Conservation (phyloP, 2,888 invertebrate genomes). For the Abrostola triplasia region DNA sequence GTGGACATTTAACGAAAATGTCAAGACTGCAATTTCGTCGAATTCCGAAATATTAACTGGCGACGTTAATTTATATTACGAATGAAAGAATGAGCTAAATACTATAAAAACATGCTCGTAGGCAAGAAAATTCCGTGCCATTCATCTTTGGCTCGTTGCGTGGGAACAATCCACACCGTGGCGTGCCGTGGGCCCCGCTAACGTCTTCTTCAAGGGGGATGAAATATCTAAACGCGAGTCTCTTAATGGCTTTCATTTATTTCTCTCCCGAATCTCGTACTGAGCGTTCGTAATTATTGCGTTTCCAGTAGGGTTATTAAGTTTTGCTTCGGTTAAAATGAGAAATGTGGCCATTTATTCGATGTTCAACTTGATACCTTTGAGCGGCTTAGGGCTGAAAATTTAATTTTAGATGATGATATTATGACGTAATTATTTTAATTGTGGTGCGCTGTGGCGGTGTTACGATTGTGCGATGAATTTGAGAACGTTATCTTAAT, state of each 20-base stretch:
- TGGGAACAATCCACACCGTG: constrained; percentile 79
- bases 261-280: constrained; percentile 85
- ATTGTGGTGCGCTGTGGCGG: constrained; percentile 66
- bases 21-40: too few species aligned
- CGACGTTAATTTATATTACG: too few species aligned
- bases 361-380: constrained; percentile 85
- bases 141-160: constrained; percentile 75
- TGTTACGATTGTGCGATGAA: constrained; percentile 44
- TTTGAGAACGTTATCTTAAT: constrained; percentile 35
- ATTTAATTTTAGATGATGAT: constrained; percentile 84
- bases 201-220: constrained; percentile 86
- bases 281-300: constrained; percentile 86
- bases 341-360: constrained; percentile 86
- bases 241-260: constrained; percentile 87
- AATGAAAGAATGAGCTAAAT: neutral
- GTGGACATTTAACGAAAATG: too few species aligned
- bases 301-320: constrained; percentile 86
- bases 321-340: constrained; percentile 87
- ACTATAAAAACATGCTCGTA: constrained; percentile 3
- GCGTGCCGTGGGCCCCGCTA: constrained; percentile 71
- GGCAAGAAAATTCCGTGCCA: constrained; percentile 20
- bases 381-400: constrained; percentile 77
- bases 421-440: constrained; percentile 83
- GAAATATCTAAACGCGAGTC: constrained; percentile 87
- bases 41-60: too few species aligned